A percentile compares a stretch with the other conserved stretches of the same genome.
Conservation (phyloP, 2,113 vertebrate genomes). For the Solea senegalensis region DNA sequence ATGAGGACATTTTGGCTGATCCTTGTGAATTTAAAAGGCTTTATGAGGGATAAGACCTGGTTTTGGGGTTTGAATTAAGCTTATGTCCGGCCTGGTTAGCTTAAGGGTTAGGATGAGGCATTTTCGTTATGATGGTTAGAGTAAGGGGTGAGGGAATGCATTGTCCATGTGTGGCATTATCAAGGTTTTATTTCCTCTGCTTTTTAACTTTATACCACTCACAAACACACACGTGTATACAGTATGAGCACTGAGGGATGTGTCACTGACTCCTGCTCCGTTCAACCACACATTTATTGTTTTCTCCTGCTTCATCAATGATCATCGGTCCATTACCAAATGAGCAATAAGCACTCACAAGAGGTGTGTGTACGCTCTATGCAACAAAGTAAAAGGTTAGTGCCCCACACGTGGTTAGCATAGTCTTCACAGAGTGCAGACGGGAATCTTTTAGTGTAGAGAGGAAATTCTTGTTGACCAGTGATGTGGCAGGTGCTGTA, state of each 20-base stretch:
- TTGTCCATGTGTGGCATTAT: background rate
- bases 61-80: no score
- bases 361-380: background rate
- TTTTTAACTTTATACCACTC: conserved; percentile 13
- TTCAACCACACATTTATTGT: conserved; percentile 8
- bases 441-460: conserved; percentile 12
- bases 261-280: conserved; percentile 20
- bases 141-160: no score
- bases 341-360: background rate
- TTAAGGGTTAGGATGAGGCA: no score
- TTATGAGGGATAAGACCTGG: no score
- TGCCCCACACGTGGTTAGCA: conserved; percentile 13
- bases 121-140: no score
- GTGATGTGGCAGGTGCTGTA: conserved; percentile 3
- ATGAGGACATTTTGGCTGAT: no score
- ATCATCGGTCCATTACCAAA: conserved; percentile 33
- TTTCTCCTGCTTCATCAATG: conserved; percentile 18
- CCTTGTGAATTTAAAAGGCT: no score
- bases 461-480: conserved; percentile 17
- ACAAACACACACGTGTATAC: conserved; percentile 4
- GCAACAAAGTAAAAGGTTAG: conserved; percentile 20
- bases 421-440: conserved; percentile 1
- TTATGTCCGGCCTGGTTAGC: no score
- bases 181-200: conserved; percentile 14
- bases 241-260: background rate